Percentiles rank a stretch among this genome's conserved stretches.
These are phyloP conservation scores for Hylaeus anthracinus DNA, from an alignment of 1,140 invertebrate species.

Conservation along the genomic window DNA sequence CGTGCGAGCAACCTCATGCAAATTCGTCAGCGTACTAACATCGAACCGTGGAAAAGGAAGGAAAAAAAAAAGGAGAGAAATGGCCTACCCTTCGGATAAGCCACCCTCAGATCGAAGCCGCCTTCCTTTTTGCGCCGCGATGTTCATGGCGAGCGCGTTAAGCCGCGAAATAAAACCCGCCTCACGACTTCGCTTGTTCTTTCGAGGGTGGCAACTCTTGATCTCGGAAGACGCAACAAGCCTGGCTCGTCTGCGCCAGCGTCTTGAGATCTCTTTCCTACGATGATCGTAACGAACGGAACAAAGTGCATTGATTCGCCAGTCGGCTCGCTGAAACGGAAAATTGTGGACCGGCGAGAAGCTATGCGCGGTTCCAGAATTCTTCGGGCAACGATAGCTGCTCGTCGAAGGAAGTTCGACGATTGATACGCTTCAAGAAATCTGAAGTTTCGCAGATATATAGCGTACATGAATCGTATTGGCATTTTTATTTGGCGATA, in stretches of 20 bases:
- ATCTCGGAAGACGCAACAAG: constrained; percentile 31
- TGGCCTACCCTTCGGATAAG: constrained; percentile 48
- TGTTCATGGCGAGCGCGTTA: constrained; percentile 48
- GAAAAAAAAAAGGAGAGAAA: constrained; percentile 33
- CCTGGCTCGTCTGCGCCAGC: neutral
- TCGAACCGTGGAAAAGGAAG: neutral
- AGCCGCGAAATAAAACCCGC: constrained; percentile 66
- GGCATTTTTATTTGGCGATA: too few relatives aligned
- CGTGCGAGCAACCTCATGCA: constrained; percentile 55
- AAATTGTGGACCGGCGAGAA: constrained; percentile 12
- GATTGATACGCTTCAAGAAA: too few relatives aligned
- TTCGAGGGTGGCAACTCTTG: neutral
- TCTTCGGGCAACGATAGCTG: too few relatives aligned
- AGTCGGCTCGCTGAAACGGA: neutral
- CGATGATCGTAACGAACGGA: constrained; percentile 27
- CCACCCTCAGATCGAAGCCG: constrained; percentile 35
- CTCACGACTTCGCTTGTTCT: constrained; percentile 44
- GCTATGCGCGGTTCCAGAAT: neutral
- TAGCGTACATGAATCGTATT: too few relatives aligned
- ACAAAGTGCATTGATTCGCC: constrained; percentile 35
- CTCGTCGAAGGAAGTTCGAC: too few relatives aligned
- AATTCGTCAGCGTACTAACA: constrained; percentile 54
- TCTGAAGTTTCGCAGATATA: too few relatives aligned
- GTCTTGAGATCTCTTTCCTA: constrained; percentile 20
- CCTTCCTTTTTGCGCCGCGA: constrained; percentile 28